phyloP scores from a whole-genome alignment of 2,113 vertebrate genomes.

The Melanotaenia duboulayi region DNA sequence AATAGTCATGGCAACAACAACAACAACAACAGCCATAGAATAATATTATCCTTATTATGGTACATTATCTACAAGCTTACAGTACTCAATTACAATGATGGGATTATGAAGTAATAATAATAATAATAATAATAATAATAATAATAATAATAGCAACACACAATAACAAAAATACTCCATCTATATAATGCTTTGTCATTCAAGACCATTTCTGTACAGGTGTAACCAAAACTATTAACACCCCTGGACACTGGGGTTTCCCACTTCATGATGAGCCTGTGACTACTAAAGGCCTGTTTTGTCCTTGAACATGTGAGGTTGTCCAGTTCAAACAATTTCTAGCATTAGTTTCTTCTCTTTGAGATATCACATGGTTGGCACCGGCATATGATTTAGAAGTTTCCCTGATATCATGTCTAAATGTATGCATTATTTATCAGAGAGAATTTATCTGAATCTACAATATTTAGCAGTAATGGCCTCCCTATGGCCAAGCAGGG shows the following conservation, averaged over 20 bases:
- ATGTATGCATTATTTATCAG: slow-evolving; percentile 48
- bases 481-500: slow-evolving; percentile 47
- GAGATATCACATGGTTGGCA: not conserved
- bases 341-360: not conserved
- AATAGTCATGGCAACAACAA: too few species aligned
- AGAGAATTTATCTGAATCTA: slow-evolving; percentile 13
- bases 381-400: not conserved
- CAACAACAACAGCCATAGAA: too few species aligned
- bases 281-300: not conserved
- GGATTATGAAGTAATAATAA: too few species aligned
- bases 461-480: slow-evolving; percentile 33
- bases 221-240: not conserved
- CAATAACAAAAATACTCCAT: too few species aligned
- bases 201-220: too few species aligned
- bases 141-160: too few species aligned
- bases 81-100: too few species aligned
- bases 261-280: too few species aligned
- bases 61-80: too few species aligned
- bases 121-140: too few species aligned
- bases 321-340: not conserved
- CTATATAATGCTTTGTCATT: too few species aligned
- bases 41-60: too few species aligned
- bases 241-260: not conserved
- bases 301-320: slow-evolving; percentile 12
- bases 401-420: not conserved